A percentile compares a stretch with the other conserved stretches of the same genome.
Evolutionary conservation across 2,888 invertebrate genomes (phyloP).

Genomic region (Synanthedon andrenaeformis): DNA sequence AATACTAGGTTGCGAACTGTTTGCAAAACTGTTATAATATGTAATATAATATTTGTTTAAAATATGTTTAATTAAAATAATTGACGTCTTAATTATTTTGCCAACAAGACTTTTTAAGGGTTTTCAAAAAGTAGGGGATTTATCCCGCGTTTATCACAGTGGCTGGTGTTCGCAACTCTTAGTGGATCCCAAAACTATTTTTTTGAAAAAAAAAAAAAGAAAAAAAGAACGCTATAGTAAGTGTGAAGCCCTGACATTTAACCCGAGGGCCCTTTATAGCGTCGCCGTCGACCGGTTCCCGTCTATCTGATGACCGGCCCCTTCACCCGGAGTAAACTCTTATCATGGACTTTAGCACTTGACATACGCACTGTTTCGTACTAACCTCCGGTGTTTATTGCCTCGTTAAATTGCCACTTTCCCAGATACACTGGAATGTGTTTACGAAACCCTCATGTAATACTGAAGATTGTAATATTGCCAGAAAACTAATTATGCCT

Average conservation of each 20-base stretch:
- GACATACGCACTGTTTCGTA: slow-evolving; percentile 17
- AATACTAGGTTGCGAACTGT: too few relatives aligned
- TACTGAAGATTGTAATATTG: too few relatives aligned
- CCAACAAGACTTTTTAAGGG: too few relatives aligned
- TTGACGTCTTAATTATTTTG: too few relatives aligned
- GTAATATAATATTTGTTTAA: too few relatives aligned
- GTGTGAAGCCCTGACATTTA: slow-evolving; percentile 48
- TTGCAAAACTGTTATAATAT: too few relatives aligned
- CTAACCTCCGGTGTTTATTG: slow-evolving; percentile 6
- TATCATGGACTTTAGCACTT: slow-evolving; percentile 20
- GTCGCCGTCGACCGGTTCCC: slow-evolving; percentile 15
- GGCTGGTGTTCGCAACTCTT: not conserved
- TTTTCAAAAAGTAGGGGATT: too few relatives aligned
- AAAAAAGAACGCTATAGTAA: slow-evolving; percentile 36
- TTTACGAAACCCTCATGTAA: too few relatives aligned
- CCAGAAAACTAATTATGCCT: too few relatives aligned
- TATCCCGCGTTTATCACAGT: too few relatives aligned
- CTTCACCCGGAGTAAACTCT: slow-evolving; percentile 9
- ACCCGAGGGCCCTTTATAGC: slow-evolving; percentile 33
- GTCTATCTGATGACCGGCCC: slow-evolving; percentile 50
- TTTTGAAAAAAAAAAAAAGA: slow-evolving; percentile 25
- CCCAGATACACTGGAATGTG: not conserved
- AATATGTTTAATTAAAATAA: too few relatives aligned
- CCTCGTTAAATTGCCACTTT: slow-evolving; percentile 4
- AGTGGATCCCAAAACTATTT: slow-evolving; percentile 13